Evolutionary conservation across 2,797 vertebrate species (phyloP), one percentile per base, ranked within the genome.

Genomic region (Acanthurus leucopareius): DNA sequence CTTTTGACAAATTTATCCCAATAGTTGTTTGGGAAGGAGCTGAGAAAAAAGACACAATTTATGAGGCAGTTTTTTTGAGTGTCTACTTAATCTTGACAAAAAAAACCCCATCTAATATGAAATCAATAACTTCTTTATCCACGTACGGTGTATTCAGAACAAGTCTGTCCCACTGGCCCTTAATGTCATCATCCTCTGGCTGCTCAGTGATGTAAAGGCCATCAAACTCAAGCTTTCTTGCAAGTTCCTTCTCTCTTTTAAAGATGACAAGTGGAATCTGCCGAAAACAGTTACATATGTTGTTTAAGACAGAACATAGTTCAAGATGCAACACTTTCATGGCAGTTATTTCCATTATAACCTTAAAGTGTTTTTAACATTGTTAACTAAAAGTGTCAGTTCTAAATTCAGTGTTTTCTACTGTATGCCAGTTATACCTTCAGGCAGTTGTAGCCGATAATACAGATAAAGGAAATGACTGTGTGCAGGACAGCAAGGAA

Each of bases 1-100:
- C 97, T 92, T 87, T 98, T 99, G 59, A 99, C 97, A 94, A 99
- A 98, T 88, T 99, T 99, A 93, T 99, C 97, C 97, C 97, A 98
- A 67, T 99, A 98, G 89, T 99, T 98, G 91, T 96, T 97, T 67
- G 97, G 97, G 88, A 97, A 98, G n/a, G 97, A 99, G 58, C 97
- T 98, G 90, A 40, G 58, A 40, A 73, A 54, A 76, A 61, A 78
- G 51, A 32, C 1, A 1, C 10, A 70, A 61, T 66, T 65, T 10
- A 60, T 22, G 42, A 11, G 47, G 32, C 20, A 8, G 5, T 56
- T 51, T 9, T 17, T 0, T 16, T 48, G n/a, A 28, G 32, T 60
- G 16, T 16, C 40, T 9, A 7, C 14, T 22, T 28, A 14, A 64
- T 65, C 5, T 40, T 65, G 7, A 47, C 14, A n/a, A 66, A 59